Percentiles rank a stretch among this genome's conserved stretches.
Conservation (phyloP, 2,113 vertebrate genomes). For the Sclerurus mexicanus region DNA sequence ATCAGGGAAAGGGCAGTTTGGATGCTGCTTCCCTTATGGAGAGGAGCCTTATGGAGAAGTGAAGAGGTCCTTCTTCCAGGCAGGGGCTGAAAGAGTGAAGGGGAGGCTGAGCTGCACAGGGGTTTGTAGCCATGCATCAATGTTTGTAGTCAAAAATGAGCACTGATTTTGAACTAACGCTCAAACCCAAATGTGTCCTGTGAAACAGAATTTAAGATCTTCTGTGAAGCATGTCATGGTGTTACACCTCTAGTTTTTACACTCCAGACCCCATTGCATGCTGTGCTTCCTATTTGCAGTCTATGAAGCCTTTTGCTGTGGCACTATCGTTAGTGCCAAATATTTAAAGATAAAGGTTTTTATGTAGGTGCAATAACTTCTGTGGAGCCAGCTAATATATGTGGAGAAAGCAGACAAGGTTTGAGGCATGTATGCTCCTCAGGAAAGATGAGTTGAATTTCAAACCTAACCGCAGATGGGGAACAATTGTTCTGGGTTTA, state of each 20-base stretch:
- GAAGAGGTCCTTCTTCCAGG: not conserved
- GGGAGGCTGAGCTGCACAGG: not conserved
- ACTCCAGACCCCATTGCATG: not conserved
- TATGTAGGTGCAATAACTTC: not conserved
- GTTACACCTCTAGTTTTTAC: not conserved
- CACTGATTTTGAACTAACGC: not conserved
- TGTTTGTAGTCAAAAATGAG: not conserved
- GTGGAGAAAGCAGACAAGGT: not conserved
- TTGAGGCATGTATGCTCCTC: not conserved
- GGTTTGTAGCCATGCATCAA: not conserved
- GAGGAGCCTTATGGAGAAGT: not conserved
- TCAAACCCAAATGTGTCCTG: not conserved
- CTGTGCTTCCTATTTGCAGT: not conserved
- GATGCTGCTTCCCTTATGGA: not conserved
- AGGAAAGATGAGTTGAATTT: not conserved
- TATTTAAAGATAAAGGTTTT: not conserved
- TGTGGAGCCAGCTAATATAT: not conserved
- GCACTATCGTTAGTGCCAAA: not conserved
- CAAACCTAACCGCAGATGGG: not conserved
- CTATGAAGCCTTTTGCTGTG: not conserved
- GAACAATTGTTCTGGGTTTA: not conserved
- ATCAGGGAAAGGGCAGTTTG: not conserved
- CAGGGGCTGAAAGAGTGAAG: not conserved
- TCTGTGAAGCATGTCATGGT: not conserved
- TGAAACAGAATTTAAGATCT: not conserved